These are phyloP conservation scores for Drosophila subsilvestris DNA, from an alignment of 2,888 invertebrate species.

Conservation along the genomic window DNA sequence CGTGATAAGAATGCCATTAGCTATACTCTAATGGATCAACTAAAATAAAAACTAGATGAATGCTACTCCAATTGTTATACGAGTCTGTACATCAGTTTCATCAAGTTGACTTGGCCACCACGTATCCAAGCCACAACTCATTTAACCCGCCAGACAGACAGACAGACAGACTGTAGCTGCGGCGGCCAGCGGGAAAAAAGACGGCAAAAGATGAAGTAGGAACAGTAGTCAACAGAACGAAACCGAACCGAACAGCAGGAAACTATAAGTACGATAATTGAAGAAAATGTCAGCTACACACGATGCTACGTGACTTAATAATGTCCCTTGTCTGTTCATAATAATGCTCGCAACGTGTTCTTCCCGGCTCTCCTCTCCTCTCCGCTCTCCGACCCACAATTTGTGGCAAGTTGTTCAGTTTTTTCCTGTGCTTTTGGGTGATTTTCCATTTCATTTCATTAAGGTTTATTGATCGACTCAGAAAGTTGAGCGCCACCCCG, in stretches of 20 bases:
- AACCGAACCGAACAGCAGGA: no score
- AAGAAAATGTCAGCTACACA: conserved; percentile 77
- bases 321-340: conserved; percentile 63
- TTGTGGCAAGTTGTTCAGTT: conserved; percentile 31
- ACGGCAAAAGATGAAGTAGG: conserved; percentile 17
- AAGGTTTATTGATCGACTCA: conserved; percentile 40
- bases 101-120: conserved; percentile 43
- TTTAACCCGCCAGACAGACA: conserved; percentile 42
- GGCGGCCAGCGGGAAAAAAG: conserved; percentile 14
- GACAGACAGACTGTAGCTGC: conserved; percentile 5
- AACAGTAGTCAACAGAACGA: conserved; percentile 56
- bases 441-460: conserved; percentile 68
- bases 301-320: conserved; percentile 75
- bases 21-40: not conserved
- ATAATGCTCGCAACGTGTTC: conserved; percentile 65
- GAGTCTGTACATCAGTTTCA: not conserved
- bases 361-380: conserved; percentile 16
- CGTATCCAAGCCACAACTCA: conserved; percentile 65
- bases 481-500: conserved; percentile 14
- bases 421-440: conserved; percentile 23
- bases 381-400: conserved; percentile 17
- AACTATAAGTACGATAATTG: conserved; percentile 77
- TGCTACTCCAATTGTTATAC: not conserved
- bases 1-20: not conserved
- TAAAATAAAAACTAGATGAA: not conserved